Percentiles rank a stretch among this genome's conserved stretches.
Evolutionary conservation across 2,797 vertebrate genomes (phyloP).

Genomic region (Crax fasciolata): DNA sequence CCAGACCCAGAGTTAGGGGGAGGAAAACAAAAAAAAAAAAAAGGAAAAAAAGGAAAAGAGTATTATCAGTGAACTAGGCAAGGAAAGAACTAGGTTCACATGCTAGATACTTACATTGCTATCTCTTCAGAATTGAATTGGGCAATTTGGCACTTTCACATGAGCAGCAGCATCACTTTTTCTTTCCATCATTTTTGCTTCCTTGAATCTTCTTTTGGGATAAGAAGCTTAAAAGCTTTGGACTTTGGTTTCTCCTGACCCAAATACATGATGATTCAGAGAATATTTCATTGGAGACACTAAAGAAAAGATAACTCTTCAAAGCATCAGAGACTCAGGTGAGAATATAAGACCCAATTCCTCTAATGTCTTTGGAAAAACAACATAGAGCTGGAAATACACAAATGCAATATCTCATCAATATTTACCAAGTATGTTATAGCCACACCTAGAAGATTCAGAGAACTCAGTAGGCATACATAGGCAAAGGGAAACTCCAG

Average conservation of each 20-base stretch:
- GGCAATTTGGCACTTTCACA: neutral
- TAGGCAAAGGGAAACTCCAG: neutral
- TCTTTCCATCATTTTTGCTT: neutral
- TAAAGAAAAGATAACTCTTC: neutral
- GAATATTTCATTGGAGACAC: neutral
- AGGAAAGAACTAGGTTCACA: neutral
- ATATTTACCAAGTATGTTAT: neutral
- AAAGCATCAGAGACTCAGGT: neutral
- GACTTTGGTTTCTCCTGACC: neutral
- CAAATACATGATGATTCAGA: neutral
- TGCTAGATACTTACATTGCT: neutral
- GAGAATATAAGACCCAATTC: neutral
- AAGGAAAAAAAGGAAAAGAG: neutral
- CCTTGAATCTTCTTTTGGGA: neutral
- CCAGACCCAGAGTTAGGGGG: neutral
- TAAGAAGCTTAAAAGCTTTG: constrained; percentile 21
- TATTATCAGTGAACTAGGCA: neutral
- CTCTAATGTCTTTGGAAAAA: neutral
- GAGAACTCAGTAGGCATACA: neutral
- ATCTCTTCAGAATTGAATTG: neutral
- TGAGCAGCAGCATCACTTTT: neutral
- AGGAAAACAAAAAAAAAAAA: neutral
- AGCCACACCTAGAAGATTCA: neutral
- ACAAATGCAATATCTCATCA: neutral
- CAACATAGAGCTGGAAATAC: neutral